Evolutionary conservation across 2,113 vertebrate species (phyloP).

Genomic region (Spea multiplicata): DNA sequence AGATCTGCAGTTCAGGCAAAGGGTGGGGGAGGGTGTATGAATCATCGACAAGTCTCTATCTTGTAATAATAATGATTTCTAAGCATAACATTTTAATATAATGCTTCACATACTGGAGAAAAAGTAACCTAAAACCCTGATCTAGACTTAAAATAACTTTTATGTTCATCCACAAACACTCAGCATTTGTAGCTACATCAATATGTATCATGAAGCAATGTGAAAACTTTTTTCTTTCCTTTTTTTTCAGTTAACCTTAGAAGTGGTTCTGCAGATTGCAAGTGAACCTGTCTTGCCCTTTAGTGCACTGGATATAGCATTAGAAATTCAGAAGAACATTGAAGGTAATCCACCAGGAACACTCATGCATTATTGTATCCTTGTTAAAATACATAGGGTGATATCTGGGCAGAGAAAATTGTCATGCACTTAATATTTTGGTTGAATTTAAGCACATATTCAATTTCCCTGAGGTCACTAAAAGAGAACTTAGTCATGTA

Average conservation of each 20-base stretch:
- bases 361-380: slow-evolving; percentile 7
- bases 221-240: slow-evolving; percentile 43
- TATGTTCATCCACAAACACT: too few species aligned
- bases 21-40: too few species aligned
- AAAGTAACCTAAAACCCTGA: too few species aligned
- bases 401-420: not conserved
- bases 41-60: too few species aligned
- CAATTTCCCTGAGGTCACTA: not conserved
- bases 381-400: slow-evolving; percentile 19
- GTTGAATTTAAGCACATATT: slow-evolving; percentile 1
- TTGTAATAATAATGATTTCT: too few species aligned
- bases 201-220: too few species aligned
- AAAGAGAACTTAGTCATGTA: slow-evolving; percentile 4
- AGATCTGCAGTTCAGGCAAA: too few species aligned
- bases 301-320: slow-evolving; percentile 84
- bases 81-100: too few species aligned
- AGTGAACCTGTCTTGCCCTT: slow-evolving; percentile 85
- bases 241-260: slow-evolving; percentile 83
- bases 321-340: slow-evolving; percentile 89
- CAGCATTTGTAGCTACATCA: too few species aligned
- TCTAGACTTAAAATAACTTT: too few species aligned
- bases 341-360: slow-evolving; percentile 75
- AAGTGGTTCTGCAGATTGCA: slow-evolving; percentile 82
- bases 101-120: too few species aligned
- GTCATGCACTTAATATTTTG: slow-evolving; percentile 3